phyloP scores from a whole-genome alignment of 2,797 vertebrate species.

The Muscicapa comitata region DNA sequence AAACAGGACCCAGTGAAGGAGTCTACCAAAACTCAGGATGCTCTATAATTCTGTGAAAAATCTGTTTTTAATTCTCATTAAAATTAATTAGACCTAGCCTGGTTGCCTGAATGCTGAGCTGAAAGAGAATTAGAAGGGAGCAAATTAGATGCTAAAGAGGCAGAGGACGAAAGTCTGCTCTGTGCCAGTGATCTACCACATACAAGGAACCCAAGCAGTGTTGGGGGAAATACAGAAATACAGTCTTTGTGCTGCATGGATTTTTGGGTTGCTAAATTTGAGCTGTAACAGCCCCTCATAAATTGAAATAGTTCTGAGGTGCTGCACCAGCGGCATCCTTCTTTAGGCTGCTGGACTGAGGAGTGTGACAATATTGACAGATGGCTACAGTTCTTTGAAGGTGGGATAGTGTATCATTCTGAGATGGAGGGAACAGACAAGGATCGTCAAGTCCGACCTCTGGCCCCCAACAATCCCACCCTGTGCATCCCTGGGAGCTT shows the following conservation, averaged over 20 bases:
- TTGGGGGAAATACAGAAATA: neutral
- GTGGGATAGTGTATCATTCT: neutral
- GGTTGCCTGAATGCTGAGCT: neutral
- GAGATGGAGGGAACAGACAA: neutral
- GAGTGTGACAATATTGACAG: neutral
- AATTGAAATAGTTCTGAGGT: neutral
- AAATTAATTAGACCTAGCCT: neutral
- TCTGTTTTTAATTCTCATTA: neutral
- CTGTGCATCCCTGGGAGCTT: fast-evolving
- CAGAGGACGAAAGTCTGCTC: neutral
- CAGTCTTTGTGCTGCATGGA: neutral
- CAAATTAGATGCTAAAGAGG: neutral
- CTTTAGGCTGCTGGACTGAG: neutral
- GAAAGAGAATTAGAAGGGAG: neutral
- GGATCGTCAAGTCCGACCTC: fast-evolving
- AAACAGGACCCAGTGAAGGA: neutral
- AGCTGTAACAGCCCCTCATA: neutral
- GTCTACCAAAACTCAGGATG: neutral
- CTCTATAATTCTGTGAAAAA: neutral
- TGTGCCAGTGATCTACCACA: neutral
- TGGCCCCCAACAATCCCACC: neutral
- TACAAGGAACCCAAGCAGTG: fast-evolving
- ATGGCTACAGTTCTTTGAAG: neutral
- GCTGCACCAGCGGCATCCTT: neutral
- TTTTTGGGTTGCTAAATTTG: neutral